Evolutionary conservation across 2,888 invertebrate species (phyloP), one percentile per base, ranked within the genome.

Genomic region (Watsonalla cultraria): DNA sequence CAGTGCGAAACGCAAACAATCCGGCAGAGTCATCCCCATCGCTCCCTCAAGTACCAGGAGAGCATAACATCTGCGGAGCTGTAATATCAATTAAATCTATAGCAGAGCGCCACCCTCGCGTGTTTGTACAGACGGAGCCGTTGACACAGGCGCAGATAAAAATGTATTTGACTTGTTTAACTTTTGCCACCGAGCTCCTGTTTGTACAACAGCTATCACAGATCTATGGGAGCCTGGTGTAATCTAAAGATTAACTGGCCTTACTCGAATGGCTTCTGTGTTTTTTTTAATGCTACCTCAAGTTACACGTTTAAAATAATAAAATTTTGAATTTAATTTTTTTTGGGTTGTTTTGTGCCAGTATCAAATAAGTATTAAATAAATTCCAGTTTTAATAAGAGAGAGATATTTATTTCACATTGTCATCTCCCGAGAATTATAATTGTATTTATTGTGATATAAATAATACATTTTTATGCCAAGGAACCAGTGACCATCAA

Each of bases 121-220:
- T 85, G 81, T 87, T 85, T 86, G 76, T 74, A 65, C 82, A 84
- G 80, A 74, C 84, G 78, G 56, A 55, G 57, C 59, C 70, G 82
- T 83, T 80, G 81, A 86, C 86, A 80, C 78, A 78, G 72, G 72
- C 78, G 74, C 73, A 84, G 89, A 87, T 88, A 89, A 87, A 86
- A 86, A 84, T 85, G 77, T 87, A 85, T 88, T 84, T 82, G 76
- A 73, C 80, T 78, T 78, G 80, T 76, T 76, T 73, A 78, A 79
- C 82, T 80, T 81, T 78, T 77, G 80, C 81, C 82, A 82, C 84
- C 65, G 82, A 80, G 72, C 68, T 70, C 64, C 61, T 82, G 77
- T 81, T 79, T 78, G 68, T 53, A 60, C 60, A 73, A 71, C 74
- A 69, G 72, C 60, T 60, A 58, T 66, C 58, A 49, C 48, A 65